Evolutionary conservation across 2,797 vertebrate species (phyloP).

Genomic region (Pelodytes ibericus): DNA sequence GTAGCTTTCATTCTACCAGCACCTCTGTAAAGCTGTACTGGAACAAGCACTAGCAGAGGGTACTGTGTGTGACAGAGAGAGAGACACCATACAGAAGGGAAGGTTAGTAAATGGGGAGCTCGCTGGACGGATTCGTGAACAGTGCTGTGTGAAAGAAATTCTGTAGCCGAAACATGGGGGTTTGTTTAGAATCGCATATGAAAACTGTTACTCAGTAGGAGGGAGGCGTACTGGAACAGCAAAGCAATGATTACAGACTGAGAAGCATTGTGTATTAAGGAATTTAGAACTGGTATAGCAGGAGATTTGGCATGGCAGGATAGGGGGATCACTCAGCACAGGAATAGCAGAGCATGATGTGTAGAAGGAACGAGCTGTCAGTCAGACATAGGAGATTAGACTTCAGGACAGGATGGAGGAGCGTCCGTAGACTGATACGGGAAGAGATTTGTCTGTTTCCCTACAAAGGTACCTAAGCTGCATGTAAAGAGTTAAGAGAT

Average conservation of each 20-base stretch:
- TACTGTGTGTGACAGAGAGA: background rate
- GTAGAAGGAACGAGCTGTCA: slow-evolving; percentile 29
- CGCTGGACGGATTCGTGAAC: background rate
- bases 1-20: slow-evolving; percentile 1
- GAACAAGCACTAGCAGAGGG: background rate
- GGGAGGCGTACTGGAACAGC: background rate
- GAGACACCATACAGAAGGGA: background rate
- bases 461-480: background rate
- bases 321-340: slow-evolving; percentile 29
- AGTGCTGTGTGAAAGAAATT: background rate
- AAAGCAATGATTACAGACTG: background rate
- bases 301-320: slow-evolving; percentile 29
- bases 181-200: background rate
- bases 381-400: slow-evolving; percentile 44
- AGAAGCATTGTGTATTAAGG: background rate
- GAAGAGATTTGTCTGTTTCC: slow-evolving; percentile 1
- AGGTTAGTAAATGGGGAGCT: background rate
- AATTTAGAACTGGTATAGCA: slow-evolving; percentile 3
- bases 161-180: background rate
- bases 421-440: background rate
- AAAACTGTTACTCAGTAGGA: slow-evolving; percentile 1
- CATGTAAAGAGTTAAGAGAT: slow-evolving; percentile 49
- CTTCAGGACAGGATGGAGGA: slow-evolving; percentile 34
- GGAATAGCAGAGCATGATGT: slow-evolving; percentile 25
- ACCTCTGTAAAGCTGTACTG: background rate